Conservation (phyloP, 1,140 invertebrate species). For the Drosophila sp. region DNA sequence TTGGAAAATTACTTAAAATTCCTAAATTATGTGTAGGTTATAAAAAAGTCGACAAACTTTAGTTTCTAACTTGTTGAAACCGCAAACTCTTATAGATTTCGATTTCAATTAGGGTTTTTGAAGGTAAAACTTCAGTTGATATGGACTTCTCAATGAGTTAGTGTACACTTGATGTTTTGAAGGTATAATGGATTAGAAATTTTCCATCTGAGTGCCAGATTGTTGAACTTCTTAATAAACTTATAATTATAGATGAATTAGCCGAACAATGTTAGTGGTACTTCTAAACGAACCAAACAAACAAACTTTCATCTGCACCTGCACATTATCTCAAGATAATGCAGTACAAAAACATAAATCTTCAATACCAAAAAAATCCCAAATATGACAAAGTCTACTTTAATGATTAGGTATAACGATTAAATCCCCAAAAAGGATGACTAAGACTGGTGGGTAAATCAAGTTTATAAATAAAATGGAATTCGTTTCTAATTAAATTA, state of each 20-base stretch:
- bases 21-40: not conserved
- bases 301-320: not conserved
- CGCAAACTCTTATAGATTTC: conserved; percentile 15
- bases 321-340: not conserved
- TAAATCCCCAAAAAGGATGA: too few relatives aligned
- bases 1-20: too few relatives aligned
- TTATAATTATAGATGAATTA: conserved; percentile 1
- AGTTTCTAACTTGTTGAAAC: not conserved
- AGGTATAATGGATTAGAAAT: conserved; percentile 11
- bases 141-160: not conserved
- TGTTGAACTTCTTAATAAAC: not conserved
- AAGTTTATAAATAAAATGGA: too few relatives aligned
- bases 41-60: not conserved
- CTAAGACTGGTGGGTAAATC: too few relatives aligned
- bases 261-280: conserved; percentile 1
- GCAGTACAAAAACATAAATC: conserved; percentile 5
- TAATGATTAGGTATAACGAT: not conserved
- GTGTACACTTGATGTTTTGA: not conserved
- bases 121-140: not conserved
- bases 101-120: conserved; percentile 4
- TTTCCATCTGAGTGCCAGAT: not conserved
- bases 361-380: not conserved
- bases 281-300: not conserved
- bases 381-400: not conserved
- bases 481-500: too few relatives aligned